Conservation (phyloP, 2,888 invertebrate genomes). For the Pyralis farinalis region DNA sequence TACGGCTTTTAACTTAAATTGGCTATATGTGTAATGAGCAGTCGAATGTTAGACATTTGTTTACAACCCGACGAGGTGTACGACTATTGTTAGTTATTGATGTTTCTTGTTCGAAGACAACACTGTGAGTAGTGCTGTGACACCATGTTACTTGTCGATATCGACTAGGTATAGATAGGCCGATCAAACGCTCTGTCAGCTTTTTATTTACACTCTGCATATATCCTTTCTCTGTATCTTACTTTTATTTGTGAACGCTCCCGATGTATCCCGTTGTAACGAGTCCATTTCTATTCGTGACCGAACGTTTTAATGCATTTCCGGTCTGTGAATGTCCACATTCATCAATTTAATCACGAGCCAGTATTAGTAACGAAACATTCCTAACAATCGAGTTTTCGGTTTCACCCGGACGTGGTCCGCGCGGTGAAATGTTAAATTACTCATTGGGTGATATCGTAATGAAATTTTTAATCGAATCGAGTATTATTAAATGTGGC, state of each 20-base stretch:
- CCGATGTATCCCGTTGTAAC: constrained; percentile 4
- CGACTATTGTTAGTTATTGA: not conserved
- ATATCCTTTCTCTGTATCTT: constrained; percentile 6
- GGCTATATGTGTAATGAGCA: not conserved
- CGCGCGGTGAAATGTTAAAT: constrained; percentile 44
- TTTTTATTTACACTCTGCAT: not conserved
- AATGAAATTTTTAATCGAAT: constrained; percentile 43
- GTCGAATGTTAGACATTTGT: too few relatives aligned
- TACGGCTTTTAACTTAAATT: not conserved
- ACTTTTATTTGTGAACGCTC: constrained; percentile 8
- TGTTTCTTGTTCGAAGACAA: not conserved
- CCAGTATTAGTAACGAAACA: constrained; percentile 73
- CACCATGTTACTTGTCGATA: not conserved
- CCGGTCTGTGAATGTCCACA: constrained; percentile 40
- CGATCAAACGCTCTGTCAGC: not conserved
- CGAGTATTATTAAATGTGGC: constrained; percentile 68
- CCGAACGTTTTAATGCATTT: constrained; percentile 29
- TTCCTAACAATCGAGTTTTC: constrained; percentile 69
- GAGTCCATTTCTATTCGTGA: constrained; percentile 14
- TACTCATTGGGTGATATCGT: constrained; percentile 75
- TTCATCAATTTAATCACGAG: constrained; percentile 29
- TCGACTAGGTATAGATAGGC: not conserved
- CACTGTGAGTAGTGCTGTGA: constrained; percentile 3
- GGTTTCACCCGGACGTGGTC: constrained; percentile 51
- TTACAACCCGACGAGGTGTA: not conserved